Conservation (phyloP, 2,113 vertebrate species). For the Galeopterus variegatus region DNA sequence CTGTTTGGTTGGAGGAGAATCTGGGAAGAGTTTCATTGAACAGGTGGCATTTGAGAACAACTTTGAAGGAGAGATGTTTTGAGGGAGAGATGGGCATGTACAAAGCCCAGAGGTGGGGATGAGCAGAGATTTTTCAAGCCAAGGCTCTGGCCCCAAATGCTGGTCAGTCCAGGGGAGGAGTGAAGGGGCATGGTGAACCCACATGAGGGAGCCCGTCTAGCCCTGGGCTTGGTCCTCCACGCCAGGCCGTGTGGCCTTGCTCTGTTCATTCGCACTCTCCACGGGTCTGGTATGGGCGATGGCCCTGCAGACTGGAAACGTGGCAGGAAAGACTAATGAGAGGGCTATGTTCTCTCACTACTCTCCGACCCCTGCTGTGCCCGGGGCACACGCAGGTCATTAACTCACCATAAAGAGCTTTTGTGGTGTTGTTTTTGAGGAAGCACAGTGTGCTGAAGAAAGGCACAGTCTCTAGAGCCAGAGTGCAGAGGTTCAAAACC, state of each 20-base stretch:
- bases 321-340: background rate
- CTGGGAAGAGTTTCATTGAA: background rate
- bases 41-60: background rate
- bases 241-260: background rate
- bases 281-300: background rate
- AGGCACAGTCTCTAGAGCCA: background rate
- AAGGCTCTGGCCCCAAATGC: background rate
- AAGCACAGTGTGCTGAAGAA: no score
- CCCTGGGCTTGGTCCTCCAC: accelerated
- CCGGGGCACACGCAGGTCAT: accelerated
- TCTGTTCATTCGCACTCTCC: background rate
- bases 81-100: background rate
- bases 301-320: background rate
- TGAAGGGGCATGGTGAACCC: background rate
- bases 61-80: background rate
- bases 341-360: accelerated
- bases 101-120: background rate
- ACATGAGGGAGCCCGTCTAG: accelerated
- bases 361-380: accelerated
- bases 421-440: background rate
- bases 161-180: background rate
- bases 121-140: background rate
- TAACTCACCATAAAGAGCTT: background rate
- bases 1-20: background rate
- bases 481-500: background rate